These are phyloP conservation scores for Paramormyrops hopkinsi DNA, from an alignment of 2,797 vertebrate genomes.

Conservation along the genomic window DNA sequence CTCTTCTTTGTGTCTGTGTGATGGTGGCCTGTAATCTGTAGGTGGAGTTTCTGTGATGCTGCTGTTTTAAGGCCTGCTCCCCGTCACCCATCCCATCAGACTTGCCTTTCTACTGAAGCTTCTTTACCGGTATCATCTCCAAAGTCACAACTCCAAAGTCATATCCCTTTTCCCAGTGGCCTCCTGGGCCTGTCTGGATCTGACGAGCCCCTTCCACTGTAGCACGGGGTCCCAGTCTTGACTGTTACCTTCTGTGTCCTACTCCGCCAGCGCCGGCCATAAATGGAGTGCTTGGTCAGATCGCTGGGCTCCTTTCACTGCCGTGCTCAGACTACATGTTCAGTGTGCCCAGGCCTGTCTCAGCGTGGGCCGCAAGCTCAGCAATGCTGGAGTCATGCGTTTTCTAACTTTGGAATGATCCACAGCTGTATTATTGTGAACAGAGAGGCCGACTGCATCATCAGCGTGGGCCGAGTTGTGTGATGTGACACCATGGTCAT, in stretches of 20 bases:
- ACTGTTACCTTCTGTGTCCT: not conserved
- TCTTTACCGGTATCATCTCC: not conserved
- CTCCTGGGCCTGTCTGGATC: not conserved
- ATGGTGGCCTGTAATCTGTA: not conserved
- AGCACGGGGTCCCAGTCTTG: not conserved
- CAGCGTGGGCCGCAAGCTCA: not conserved
- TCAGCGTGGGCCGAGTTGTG: not conserved
- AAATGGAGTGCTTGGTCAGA: not conserved
- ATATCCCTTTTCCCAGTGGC: not conserved
- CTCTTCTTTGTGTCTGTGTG: not conserved
- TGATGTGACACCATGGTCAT: not conserved
- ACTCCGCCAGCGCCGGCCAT: not conserved
- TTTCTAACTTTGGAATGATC: not conserved
- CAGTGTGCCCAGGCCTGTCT: not conserved
- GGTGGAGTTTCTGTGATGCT: not conserved
- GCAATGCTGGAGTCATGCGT: not conserved
- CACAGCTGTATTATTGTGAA: not conserved
- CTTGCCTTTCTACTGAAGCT: not conserved
- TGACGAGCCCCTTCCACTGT: not conserved
- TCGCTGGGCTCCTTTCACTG: not conserved
- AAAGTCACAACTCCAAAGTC: not conserved
- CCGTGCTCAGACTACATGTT: not conserved
- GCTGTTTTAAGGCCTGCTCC: not conserved
- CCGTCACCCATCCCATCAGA: not conserved
- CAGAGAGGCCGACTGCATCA: not conserved